Evolutionary conservation across 2,113 vertebrate species (phyloP).

Genomic region (Mohoua ochrocephala): DNA sequence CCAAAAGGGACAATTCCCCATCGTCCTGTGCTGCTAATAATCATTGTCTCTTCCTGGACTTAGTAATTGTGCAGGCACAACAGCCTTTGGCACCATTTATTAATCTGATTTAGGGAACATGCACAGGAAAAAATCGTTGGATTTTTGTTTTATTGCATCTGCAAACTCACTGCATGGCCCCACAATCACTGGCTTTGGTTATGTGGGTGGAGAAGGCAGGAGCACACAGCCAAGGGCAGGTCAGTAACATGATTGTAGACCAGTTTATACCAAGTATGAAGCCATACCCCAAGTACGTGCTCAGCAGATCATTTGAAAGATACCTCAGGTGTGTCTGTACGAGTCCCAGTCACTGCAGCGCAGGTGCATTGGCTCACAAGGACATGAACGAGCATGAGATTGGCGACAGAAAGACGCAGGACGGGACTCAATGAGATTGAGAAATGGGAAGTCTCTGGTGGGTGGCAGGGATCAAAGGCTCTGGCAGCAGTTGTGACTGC

Average conservation of each 20-base stretch:
- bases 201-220: neutral
- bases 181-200: neutral
- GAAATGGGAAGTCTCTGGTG: neutral
- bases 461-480: neutral
- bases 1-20: neutral
- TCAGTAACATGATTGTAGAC: neutral
- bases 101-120: neutral
- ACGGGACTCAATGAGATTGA: neutral
- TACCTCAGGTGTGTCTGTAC: neutral
- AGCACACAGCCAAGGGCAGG: neutral
- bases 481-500: neutral
- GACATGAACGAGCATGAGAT: neutral
- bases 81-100: neutral
- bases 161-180: accelerated
- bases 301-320: neutral
- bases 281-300: neutral
- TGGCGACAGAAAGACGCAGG: neutral
- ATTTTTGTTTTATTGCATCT: neutral
- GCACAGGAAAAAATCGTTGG: neutral
- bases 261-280: neutral
- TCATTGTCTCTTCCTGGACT: neutral
- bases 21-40: neutral
- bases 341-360: neutral
- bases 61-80: neutral
- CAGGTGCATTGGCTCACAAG: neutral